Base-by-base conservation (phyloP, 35 echinoderm and acorn worm genomes). In the Eucidaris tribuloides region DNA sequence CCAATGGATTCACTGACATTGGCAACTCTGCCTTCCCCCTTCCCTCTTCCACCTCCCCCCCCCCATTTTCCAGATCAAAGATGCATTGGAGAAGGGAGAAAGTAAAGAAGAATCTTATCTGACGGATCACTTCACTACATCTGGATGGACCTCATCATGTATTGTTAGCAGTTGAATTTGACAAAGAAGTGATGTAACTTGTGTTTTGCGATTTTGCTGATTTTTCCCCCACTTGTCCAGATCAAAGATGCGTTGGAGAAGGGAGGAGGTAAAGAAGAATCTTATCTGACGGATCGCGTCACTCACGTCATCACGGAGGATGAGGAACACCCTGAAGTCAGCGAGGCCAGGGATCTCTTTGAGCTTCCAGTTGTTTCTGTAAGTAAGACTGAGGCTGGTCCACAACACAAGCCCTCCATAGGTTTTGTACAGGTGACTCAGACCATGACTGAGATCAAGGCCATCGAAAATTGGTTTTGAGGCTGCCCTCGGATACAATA, bases 281-380 rank as follows among this genome's bases (percentile, higher is more conserved):
- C 79, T n/a, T 90, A 93, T 40, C 50, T 93, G 6, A 87, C 91
- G 3, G 82, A 88, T 20, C 55, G 82, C 23, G 90, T 99, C 6
- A 90, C 96, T 4, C 87, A 93, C 82, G 96, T 99, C 27, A 99
- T 99, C 22, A 87, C 96, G 0, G 87, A 93, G 15, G 96, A 99
- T 62, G 78, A 65, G 33, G 90, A 99, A 39, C 86, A 93, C 43
- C 86, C 90, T 37, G 96, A 93, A 46, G 89, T 93, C 58, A 90
- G 82, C 42, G 96, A 99, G 64, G 96, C 96, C 22, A 88, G 82
- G 35, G 90, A 99, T 58, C 79, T 99, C 32, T 99, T 99, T 93
- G 90, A 99, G 3, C 71, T 99, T 29, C 96, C 96, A 2, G 96
- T 99, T 15, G 87, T 99, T 33, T 89, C 89, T 22, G 94, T 97